phyloP scores from a whole-genome alignment of 2,113 vertebrate genomes.

The Phalacrocorax carbo region DNA sequence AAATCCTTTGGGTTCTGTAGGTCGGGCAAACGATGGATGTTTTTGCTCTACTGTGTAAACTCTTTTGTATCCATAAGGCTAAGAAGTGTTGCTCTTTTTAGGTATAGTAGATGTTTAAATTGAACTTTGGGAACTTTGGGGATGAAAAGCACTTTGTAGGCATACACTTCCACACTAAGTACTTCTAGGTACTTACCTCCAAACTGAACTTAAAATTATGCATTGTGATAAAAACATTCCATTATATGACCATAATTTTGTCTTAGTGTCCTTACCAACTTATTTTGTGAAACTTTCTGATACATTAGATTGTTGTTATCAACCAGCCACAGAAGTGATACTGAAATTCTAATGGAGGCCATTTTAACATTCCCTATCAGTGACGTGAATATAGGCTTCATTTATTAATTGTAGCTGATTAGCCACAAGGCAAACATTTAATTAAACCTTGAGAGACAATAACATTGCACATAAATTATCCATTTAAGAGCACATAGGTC shows the following conservation, averaged over 20 bases:
- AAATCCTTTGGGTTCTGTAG: not conserved
- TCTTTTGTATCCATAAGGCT: not conserved
- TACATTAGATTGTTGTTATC: not conserved
- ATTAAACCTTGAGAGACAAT: conserved; percentile 81
- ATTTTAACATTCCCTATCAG: conserved; percentile 53
- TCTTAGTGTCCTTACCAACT: not conserved
- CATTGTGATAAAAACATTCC: not conserved
- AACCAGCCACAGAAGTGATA: not conserved
- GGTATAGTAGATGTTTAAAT: not conserved
- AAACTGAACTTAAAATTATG: not conserved
- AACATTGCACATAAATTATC: conserved; percentile 79
- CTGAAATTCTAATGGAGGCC: conserved; percentile 26
- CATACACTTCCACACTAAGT: not conserved
- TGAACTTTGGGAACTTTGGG: not conserved
- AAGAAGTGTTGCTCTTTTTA: not conserved
- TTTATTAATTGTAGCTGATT: conserved; percentile 78
- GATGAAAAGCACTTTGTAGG: not conserved
- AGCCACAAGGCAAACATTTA: conserved; percentile 82
- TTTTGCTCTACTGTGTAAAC: not conserved
- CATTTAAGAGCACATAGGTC: conserved; percentile 75
- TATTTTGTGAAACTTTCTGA: not conserved
- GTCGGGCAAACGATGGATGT: not conserved
- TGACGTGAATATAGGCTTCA: conserved; percentile 57
- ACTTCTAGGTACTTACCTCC: not conserved
- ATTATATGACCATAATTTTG: not conserved